Percentiles rank a stretch among this genome's conserved stretches.
Conservation (phyloP, 2,113 vertebrate genomes). For the Miniopterus natalensis region DNA sequence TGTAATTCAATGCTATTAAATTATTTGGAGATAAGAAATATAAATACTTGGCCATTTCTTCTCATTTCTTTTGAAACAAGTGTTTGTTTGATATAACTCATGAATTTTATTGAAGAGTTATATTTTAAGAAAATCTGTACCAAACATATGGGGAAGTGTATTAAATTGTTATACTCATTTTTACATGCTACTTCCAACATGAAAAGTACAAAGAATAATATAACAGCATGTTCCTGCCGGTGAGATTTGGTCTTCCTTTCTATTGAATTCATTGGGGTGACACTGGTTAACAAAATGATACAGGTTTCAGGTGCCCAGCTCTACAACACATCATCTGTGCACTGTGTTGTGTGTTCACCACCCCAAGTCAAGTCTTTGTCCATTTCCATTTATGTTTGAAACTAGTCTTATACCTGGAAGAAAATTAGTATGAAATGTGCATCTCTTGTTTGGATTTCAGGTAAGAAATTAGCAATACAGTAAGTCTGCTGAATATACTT, state of each 20-base stretch:
- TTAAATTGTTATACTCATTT: neutral
- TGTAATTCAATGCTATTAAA: neutral
- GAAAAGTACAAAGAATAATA: neutral
- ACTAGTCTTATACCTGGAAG: neutral
- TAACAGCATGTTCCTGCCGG: neutral
- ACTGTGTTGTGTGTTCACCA: neutral
- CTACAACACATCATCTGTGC: neutral
- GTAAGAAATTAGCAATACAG: neutral
- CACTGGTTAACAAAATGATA: neutral
- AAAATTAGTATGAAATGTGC: neutral
- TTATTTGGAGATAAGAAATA: neutral
- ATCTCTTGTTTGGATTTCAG: neutral
- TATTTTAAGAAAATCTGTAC: neutral
- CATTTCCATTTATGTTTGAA: neutral
- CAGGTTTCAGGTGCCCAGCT: neutral
- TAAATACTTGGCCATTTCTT: neutral
- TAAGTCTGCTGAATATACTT: neutral
- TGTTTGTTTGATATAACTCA: neutral
- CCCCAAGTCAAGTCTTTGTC: neutral
- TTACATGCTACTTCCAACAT: neutral
- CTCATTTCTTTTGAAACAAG: neutral
- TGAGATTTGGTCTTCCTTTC: neutral
- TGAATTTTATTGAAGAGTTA: neutral
- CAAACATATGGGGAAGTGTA: neutral
- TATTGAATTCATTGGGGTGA: neutral